Evolutionary conservation across 2,797 vertebrate species (phyloP).

Genomic region (Anabas testudineus): DNA sequence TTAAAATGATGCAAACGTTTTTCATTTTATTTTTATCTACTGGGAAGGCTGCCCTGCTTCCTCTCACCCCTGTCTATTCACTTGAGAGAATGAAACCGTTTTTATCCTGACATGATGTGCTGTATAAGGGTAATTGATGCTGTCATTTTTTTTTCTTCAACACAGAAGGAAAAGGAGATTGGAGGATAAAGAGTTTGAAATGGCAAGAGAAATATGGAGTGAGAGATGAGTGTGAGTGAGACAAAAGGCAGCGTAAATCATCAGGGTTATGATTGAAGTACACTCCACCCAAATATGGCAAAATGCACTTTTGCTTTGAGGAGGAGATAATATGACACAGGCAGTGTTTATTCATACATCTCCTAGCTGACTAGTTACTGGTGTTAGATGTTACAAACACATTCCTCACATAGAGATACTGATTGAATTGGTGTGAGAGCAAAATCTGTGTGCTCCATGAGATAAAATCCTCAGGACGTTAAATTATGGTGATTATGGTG

Average conservation of each 20-base stretch:
- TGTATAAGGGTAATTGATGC: slow-evolving; percentile 42
- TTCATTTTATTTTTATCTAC: slow-evolving; percentile 45
- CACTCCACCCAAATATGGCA: neutral
- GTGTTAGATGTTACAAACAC: neutral
- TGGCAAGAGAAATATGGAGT: neutral
- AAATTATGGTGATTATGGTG: neutral
- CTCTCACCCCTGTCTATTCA: slow-evolving; percentile 33
- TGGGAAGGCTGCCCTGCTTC: slow-evolving; percentile 29
- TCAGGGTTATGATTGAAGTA: slow-evolving; percentile 2
- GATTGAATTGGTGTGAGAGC: neutral
- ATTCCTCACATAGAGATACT: neutral
- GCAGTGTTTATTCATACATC: neutral
- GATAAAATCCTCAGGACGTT: slow-evolving; percentile 6
- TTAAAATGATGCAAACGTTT: slow-evolving; percentile 68
- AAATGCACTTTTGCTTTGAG: neutral
- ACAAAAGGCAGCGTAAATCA: slow-evolving; percentile 12
- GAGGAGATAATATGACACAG: neutral
- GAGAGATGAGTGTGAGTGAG: neutral
- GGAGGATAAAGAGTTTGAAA: slow-evolving; percentile 13
- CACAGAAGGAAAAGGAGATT: neutral
- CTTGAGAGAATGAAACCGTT: slow-evolving; percentile 39
- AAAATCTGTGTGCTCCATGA: too few species aligned
- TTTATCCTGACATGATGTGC: slow-evolving; percentile 29
- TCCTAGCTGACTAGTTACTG: neutral
- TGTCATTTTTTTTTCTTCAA: slow-evolving; percentile 27